A percentile compares a stretch with the other conserved stretches of the same genome.
phyloP scores from a whole-genome alignment of 2,797 vertebrate genomes.

The Periophthalmus magnuspinnatus region DNA sequence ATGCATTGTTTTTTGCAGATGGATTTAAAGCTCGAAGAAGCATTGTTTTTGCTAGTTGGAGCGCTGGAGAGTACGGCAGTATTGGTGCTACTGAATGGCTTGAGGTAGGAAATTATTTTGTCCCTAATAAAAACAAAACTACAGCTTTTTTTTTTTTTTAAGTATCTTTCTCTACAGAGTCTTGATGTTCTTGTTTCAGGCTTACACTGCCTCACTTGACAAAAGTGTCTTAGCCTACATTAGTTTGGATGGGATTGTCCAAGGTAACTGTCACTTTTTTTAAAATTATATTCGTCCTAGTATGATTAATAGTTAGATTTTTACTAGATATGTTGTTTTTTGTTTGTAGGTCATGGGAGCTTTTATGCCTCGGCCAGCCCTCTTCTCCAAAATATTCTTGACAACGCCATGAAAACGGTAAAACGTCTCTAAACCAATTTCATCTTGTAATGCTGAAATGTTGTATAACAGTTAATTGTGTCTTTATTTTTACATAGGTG shows the following conservation, averaged over 20 bases:
- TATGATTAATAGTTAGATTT: too few relatives aligned
- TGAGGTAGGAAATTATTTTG: slow-evolving; percentile 77
- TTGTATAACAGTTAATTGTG: slow-evolving; percentile 5
- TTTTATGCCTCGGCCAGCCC: slow-evolving; percentile 88
- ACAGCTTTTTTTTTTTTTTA: too few relatives aligned
- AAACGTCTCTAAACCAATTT: slow-evolving; percentile 18
- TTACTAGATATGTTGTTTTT: slow-evolving; percentile 1
- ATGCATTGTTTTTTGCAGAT: slow-evolving; percentile 57
- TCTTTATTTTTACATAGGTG: slow-evolving; percentile 52
- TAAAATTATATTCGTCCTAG: background rate
- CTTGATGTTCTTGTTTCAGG: slow-evolving; percentile 65
- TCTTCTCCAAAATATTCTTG: slow-evolving; percentile 80
- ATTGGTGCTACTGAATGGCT: slow-evolving; percentile 94
- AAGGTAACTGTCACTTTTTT: slow-evolving; percentile 74
- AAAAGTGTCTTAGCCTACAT: slow-evolving; percentile 86
- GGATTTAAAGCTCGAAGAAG: slow-evolving; percentile 87
- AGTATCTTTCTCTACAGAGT: background rate
- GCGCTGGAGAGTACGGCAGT: slow-evolving; percentile 88
- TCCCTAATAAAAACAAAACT: background rate
- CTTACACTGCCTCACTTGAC: slow-evolving; percentile 82
- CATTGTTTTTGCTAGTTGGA: slow-evolving; percentile 94
- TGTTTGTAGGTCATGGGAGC: slow-evolving; percentile 66
- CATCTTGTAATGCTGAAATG: fast-evolving
- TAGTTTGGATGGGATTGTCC: slow-evolving; percentile 85
- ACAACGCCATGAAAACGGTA: slow-evolving; percentile 80